Evolutionary conservation across 2,888 invertebrate species (phyloP).

Genomic region (Trissoscelio sp.): DNA sequence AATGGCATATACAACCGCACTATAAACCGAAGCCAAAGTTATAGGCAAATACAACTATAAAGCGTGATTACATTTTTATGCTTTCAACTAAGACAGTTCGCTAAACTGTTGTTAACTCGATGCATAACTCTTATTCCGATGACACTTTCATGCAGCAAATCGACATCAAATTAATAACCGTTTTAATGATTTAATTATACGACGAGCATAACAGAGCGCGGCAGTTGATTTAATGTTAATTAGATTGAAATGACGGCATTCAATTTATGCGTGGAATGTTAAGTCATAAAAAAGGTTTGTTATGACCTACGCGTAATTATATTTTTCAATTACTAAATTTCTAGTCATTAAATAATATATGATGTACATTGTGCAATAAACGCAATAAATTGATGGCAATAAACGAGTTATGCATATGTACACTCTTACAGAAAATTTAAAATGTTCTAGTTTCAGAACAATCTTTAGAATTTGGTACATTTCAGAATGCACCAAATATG

Average conservation of each 20-base stretch:
- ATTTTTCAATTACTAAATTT: constrained; percentile 1
- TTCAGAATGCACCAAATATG: too few species aligned
- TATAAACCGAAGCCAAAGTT: constrained; percentile 45
- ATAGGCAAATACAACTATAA: constrained; percentile 26
- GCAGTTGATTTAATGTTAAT: constrained; percentile 32
- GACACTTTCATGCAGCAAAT: constrained; percentile 16
- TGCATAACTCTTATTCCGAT: constrained; percentile 6
- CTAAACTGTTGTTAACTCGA: constrained; percentile 1
- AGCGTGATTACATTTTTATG: constrained; percentile 45
- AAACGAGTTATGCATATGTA: too few species aligned
- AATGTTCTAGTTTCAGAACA: too few species aligned
- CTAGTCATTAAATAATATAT: too few species aligned
- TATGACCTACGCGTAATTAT: background rate
- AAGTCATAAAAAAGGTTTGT: background rate
- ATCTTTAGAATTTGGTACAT: too few species aligned
- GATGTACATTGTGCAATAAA: too few species aligned
- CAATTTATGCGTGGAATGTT: constrained; percentile 9
- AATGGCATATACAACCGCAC: constrained; percentile 35
- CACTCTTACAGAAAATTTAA: too few species aligned
- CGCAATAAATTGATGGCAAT: too few species aligned
- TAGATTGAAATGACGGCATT: constrained; percentile 17
- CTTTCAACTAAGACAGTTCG: constrained; percentile 13
- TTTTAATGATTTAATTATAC: constrained; percentile 25
- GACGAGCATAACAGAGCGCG: background rate
- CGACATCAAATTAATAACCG: constrained; percentile 10